Conservation (phyloP, 2,888 invertebrate genomes). For the Drosophila austrosaltans region DNA sequence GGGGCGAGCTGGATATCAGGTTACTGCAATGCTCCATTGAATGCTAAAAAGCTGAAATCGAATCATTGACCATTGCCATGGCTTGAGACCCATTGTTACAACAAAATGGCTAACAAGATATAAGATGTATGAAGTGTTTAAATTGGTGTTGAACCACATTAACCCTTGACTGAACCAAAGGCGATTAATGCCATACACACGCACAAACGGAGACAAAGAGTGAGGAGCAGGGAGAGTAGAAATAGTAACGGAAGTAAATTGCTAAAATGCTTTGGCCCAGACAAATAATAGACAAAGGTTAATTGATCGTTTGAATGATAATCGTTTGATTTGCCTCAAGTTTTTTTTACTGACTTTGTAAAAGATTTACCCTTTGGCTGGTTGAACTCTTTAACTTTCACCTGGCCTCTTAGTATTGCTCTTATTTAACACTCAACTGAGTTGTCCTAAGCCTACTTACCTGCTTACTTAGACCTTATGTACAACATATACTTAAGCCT, state of each 20-base stretch:
- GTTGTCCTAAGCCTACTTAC: too few species aligned
- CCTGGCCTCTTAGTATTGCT: not conserved
- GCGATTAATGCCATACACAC: too few species aligned
- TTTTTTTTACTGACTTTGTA: too few species aligned
- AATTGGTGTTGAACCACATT: slow-evolving; percentile 83
- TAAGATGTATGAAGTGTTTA: slow-evolving; percentile 83
- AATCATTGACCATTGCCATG: not conserved
- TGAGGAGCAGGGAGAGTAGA: slow-evolving; percentile 4
- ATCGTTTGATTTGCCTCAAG: too few species aligned
- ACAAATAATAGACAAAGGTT: too few species aligned
- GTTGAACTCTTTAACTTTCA: not conserved
- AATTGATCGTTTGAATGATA: too few species aligned
- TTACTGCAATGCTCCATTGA: slow-evolving; percentile 27
- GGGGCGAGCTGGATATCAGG: slow-evolving; percentile 40
- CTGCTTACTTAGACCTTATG: not conserved
- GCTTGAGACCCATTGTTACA: too few species aligned
- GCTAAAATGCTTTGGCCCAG: too few species aligned
- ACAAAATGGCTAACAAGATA: slow-evolving; percentile 80
- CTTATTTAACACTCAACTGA: not conserved
- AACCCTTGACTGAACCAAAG: slow-evolving; percentile 62
- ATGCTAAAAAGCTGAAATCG: slow-evolving; percentile 9
- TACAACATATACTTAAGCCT: slow-evolving; percentile 2
- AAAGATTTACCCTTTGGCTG: too few species aligned
- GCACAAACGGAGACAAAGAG: too few species aligned
- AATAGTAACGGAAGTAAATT: too few species aligned